Percentiles rank a stretch among this genome's conserved stretches.
Evolutionary conservation across 2,797 vertebrate species (phyloP).

Genomic region (Dromococcyx pavoninus): DNA sequence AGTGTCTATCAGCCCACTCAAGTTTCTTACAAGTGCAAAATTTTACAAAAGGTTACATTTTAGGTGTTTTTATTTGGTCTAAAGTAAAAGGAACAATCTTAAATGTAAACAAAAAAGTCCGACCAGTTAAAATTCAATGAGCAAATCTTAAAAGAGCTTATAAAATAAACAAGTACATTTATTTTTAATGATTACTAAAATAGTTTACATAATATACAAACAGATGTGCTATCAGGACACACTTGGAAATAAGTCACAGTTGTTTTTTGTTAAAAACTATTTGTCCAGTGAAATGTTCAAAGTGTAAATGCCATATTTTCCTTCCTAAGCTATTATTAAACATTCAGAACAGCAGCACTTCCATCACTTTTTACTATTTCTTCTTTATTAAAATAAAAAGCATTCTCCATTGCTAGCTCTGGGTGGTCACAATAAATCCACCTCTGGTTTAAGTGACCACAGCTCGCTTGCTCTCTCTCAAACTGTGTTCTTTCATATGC

Average conservation of each 20-base stretch:
- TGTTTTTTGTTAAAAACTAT: slow-evolving; percentile 33
- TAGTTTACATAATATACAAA: slow-evolving; percentile 63
- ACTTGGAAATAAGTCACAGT: slow-evolving; percentile 44
- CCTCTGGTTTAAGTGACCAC: background rate
- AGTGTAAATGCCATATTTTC: slow-evolving; percentile 57
- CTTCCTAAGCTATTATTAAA: slow-evolving; percentile 60
- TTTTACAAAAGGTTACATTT: background rate
- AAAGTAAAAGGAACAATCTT: background rate
- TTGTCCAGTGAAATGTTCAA: slow-evolving; percentile 67
- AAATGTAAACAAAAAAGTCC: background rate
- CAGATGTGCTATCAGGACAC: slow-evolving; percentile 37
- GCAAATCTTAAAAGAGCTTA: slow-evolving; percentile 24
- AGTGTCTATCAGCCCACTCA: background rate
- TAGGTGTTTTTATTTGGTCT: background rate
- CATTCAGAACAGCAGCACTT: slow-evolving; percentile 53
- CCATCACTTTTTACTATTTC: background rate
- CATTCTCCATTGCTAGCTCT: background rate
- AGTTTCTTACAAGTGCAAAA: background rate
- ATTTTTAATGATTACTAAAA: slow-evolving; percentile 76
- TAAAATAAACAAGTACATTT: slow-evolving; percentile 67
- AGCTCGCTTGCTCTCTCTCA: background rate
- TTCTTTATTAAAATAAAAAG: background rate
- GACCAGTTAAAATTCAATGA: background rate
- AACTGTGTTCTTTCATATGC: background rate
- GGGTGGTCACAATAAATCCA: background rate